Evolutionary conservation across 2,113 vertebrate genomes (phyloP).

Genomic region (Callocephalon fimbriatum): DNA sequence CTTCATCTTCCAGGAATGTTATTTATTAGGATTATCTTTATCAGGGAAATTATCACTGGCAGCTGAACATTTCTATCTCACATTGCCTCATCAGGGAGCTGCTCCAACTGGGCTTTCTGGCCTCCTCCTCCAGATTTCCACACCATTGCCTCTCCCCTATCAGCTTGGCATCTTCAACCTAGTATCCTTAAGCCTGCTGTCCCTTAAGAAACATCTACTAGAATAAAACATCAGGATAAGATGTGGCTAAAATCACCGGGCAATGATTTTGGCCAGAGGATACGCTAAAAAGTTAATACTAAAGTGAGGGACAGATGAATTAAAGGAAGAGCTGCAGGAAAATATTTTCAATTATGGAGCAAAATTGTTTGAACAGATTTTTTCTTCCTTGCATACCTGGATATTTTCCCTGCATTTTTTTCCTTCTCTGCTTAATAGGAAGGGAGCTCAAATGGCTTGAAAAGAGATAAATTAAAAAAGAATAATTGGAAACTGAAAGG

Average conservation of each 20-base stretch:
- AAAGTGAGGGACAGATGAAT: neutral
- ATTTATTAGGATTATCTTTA: neutral
- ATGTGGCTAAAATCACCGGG: neutral
- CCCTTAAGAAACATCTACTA: neutral
- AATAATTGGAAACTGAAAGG: neutral
- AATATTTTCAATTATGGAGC: neutral
- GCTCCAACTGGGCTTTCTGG: neutral
- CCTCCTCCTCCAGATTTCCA: neutral
- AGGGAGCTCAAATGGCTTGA: neutral
- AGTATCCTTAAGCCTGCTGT: neutral
- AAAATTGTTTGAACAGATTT: neutral
- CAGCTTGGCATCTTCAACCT: neutral
- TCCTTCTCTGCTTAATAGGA: neutral
- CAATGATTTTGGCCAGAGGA: neutral
- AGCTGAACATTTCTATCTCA: neutral
- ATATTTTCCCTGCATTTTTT: neutral
- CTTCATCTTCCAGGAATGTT: neutral
- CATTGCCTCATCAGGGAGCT: neutral
- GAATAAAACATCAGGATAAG: neutral
- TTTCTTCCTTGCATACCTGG: neutral
- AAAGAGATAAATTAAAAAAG: neutral
- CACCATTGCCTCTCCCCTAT: rapidly evolving
- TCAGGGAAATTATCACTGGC: neutral
- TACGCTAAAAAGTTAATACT: neutral
- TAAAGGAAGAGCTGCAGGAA: neutral